Evolutionary conservation across 1,140 invertebrate species (phyloP), one percentile per base, ranked within the genome.

Genomic region (Bombus consobrinus): DNA sequence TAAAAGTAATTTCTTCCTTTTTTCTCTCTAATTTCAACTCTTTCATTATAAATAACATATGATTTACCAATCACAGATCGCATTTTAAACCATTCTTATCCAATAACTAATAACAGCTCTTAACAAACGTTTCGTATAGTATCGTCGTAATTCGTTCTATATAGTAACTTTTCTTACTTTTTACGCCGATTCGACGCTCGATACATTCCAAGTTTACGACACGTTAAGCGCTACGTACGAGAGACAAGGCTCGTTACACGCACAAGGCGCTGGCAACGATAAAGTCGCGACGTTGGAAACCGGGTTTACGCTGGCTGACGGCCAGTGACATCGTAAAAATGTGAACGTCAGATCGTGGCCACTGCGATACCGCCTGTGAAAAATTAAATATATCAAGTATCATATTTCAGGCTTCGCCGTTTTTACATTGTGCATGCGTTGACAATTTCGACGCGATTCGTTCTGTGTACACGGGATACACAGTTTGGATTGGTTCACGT

Each of bases 311-410:
- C 22, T 57, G 9, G 37, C 64, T 41, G 37, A 43, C 47, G 32
- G 53, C 6, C 47, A 53, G 18, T 53, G 47, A 53, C 47, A 22
- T 53, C 47, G 34, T 5, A 71, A 82, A 64, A 75, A 62, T 37
- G 32, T 22, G 57, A 28, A 32, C 37, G 37, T 39, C 81, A 9
- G 41, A 66, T 75, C 57, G 41, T 12, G 32, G 9, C 25, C 22
- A 22, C 68, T 1, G 8, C 10, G 43, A 72, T 34, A 62, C 59
- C 59, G 68, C 28, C 10, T 6, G 68, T 74, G 41, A 76, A 83
- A 83, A 77, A 76, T 77, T 76, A 77, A 83, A 83, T 39, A 25
- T 34, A 34, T 41, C 71, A 83, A 75, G 59, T 47, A 75, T 68
- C 73, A 22, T 76, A 64, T 77, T 83, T 68, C 81, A n/a, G 22